Evolutionary conservation across 2,113 vertebrate species (phyloP).

Genomic region (Plecotus auritus): DNA sequence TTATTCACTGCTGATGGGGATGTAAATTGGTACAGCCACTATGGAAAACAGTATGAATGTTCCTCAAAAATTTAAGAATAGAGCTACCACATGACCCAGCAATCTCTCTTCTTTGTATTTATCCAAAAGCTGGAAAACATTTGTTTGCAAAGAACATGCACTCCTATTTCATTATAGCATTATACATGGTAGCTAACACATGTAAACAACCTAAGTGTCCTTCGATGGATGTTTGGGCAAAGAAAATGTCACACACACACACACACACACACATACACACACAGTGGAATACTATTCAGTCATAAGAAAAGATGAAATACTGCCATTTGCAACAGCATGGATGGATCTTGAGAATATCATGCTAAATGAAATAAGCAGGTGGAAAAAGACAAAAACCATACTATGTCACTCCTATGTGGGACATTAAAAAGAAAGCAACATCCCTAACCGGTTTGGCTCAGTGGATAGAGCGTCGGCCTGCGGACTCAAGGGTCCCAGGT

Average conservation of each 20-base stretch:
- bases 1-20: not conserved
- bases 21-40: not conserved
- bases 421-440: not conserved
- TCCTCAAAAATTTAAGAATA: not conserved
- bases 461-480: too few species aligned
- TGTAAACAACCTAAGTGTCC: not conserved
- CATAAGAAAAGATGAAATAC: not conserved
- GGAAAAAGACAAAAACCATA: not conserved
- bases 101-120: not conserved
- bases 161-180: not conserved
- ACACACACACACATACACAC: not conserved
- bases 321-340: not conserved
- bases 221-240: not conserved
- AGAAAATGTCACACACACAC: not conserved
- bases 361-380: not conserved
- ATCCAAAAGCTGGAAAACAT: not conserved
- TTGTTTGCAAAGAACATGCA: not conserved
- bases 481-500: too few species aligned
- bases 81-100: not conserved
- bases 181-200: not conserved
- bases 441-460: too few species aligned
- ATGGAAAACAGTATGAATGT: not conserved
- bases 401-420: not conserved
- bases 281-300: not conserved
- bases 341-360: not conserved